phyloP scores from a whole-genome alignment of 2,113 vertebrate genomes.

The Agelaius phoeniceus region DNA sequence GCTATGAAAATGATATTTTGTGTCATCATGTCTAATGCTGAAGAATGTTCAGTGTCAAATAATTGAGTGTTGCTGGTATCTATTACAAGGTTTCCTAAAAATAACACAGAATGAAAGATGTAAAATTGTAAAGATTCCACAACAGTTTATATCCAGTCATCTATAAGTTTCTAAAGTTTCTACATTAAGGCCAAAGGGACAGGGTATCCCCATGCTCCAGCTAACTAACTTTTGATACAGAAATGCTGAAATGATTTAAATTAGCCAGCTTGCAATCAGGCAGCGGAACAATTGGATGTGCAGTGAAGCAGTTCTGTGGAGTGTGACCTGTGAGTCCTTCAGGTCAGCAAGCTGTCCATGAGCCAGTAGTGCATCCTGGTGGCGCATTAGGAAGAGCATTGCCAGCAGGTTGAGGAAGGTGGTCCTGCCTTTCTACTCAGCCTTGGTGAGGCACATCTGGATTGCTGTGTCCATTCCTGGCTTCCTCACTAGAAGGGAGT shows the following conservation, averaged over 20 bases:
- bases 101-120: background rate
- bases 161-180: background rate
- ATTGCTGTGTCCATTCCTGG: background rate
- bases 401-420: background rate
- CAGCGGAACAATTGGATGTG: background rate
- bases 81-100: background rate
- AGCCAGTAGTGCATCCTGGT: background rate
- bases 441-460: background rate
- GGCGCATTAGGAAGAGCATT: background rate
- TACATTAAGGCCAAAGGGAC: background rate
- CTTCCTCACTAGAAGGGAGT: background rate
- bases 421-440: background rate
- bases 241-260: background rate
- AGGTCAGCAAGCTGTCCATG: background rate
- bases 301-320: background rate
- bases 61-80: background rate
- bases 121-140: background rate
- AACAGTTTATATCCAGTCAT: background rate
- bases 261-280: background rate
- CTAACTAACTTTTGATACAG: background rate
- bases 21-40: rapidly evolving
- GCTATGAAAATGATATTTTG: background rate
- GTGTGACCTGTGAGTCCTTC: background rate
- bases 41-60: background rate
- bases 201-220: background rate